Conservation (phyloP, 2,113 vertebrate species). For the Caranx melampygus region DNA sequence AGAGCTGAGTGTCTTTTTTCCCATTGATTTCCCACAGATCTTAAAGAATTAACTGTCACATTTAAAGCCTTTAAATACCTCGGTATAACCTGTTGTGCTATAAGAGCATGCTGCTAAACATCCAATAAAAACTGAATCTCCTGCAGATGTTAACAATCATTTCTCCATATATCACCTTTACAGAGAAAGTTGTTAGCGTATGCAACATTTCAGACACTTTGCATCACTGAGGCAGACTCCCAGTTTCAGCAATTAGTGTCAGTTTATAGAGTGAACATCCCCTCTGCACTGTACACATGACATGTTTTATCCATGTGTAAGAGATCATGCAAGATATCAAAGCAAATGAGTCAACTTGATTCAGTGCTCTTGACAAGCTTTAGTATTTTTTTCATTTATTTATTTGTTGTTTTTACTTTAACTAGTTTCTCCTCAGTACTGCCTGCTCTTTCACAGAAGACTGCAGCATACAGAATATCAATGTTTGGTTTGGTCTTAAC, state of each 20-base stretch:
- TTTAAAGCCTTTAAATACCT: background rate
- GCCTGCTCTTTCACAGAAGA: background rate
- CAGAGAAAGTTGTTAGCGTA: background rate
- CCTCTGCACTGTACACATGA: no score
- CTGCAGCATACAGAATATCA: no score
- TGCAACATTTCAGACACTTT: background rate
- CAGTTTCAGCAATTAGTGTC: no score
- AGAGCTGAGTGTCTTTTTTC: background rate
- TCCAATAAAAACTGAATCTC: background rate
- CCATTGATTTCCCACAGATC: background rate
- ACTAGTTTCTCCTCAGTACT: background rate
- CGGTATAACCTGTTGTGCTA: background rate
- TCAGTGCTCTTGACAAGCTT: background rate
- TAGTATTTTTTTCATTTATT: background rate
- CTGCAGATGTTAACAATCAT: background rate
- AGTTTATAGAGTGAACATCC: no score
- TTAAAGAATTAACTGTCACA: background rate
- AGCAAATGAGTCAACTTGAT: background rate
- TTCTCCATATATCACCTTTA: background rate
- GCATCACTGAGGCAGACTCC: background rate
- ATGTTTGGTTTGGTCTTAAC: no score
- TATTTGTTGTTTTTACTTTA: no score
- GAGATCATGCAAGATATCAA: background rate
- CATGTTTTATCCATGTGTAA: background rate
- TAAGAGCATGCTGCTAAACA: background rate